A percentile compares a stretch with the other conserved stretches of the same genome.
phyloP scores from a whole-genome alignment of 2,113 vertebrate species.

The Oncorhynchus clarkii region DNA sequence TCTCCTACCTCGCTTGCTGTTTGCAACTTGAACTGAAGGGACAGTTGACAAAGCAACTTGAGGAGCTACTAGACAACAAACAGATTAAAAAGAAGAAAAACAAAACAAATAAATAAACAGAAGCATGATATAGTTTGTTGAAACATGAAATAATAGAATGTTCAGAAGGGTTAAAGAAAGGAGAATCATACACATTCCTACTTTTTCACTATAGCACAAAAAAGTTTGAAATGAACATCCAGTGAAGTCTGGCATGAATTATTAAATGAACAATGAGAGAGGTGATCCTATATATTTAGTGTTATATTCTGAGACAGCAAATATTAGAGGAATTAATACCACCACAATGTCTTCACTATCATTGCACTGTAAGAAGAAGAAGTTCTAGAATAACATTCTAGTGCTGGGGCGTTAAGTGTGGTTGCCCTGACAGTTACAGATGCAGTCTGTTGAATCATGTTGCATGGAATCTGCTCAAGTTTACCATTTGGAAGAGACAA shows the following conservation, averaged over 20 bases:
- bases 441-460: background rate
- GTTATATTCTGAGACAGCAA: too few species aligned
- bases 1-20: constrained; percentile 97
- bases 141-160: background rate
- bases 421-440: too few species aligned
- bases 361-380: background rate
- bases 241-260: constrained; percentile 50
- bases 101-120: constrained; percentile 33
- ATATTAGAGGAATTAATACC: background rate
- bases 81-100: constrained; percentile 41
- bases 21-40: constrained; percentile 93
- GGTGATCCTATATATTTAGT: background rate
- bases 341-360: background rate
- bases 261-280: constrained; percentile 44
- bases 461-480: background rate
- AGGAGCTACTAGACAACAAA: constrained; percentile 85
- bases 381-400: too few species aligned
- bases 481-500: background rate
- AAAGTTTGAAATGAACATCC: background rate
- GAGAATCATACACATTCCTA: constrained; percentile 32
- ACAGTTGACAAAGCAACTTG: constrained; percentile 92
- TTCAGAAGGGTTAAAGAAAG: background rate
- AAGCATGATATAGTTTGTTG: constrained; percentile 38
- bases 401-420: too few species aligned
- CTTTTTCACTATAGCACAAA: constrained; percentile 1